Conservation (phyloP, 2,888 invertebrate species). For the Latrodectus elegans region DNA sequence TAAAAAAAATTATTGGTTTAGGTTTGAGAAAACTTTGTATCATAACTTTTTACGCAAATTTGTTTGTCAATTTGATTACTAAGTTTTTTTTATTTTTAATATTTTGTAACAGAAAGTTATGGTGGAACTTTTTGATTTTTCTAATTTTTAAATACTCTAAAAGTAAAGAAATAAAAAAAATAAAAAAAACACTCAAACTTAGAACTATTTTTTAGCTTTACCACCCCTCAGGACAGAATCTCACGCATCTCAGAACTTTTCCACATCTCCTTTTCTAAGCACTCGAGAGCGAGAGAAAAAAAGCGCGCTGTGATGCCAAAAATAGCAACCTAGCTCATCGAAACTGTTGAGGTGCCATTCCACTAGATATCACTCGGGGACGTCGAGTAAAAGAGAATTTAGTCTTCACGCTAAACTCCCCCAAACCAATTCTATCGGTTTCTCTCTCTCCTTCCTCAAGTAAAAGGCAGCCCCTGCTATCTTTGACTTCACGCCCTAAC, state of each 20-base stretch:
- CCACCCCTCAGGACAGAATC: background rate
- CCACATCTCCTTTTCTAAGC: background rate
- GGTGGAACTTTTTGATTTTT: too few relatives aligned
- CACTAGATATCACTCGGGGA: constrained; percentile 59
- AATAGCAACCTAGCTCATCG: constrained; percentile 10
- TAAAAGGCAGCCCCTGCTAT: constrained; percentile 39
- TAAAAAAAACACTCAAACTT: too few relatives aligned
- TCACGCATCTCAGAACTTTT: background rate
- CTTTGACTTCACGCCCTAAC: constrained; percentile 67
- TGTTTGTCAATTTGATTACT: too few relatives aligned
- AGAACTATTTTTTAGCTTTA: too few relatives aligned
- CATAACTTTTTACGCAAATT: too few relatives aligned
- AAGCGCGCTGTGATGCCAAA: constrained; percentile 43
- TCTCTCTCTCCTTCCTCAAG: constrained; percentile 5
- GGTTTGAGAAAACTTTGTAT: too few relatives aligned
- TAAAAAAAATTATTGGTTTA: too few relatives aligned
- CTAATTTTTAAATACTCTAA: too few relatives aligned
- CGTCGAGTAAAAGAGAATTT: constrained; percentile 53
- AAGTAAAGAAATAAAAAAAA: too few relatives aligned
- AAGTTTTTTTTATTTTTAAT: too few relatives aligned
- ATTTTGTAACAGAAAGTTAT: too few relatives aligned
- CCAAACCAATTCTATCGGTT: constrained; percentile 59
- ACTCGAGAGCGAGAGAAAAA: too few relatives aligned
- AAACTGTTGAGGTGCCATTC: constrained; percentile 52
- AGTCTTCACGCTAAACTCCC: constrained; percentile 49